Evolutionary conservation across 2,888 invertebrate genomes (phyloP).

Genomic region (Ligdia adustata): DNA sequence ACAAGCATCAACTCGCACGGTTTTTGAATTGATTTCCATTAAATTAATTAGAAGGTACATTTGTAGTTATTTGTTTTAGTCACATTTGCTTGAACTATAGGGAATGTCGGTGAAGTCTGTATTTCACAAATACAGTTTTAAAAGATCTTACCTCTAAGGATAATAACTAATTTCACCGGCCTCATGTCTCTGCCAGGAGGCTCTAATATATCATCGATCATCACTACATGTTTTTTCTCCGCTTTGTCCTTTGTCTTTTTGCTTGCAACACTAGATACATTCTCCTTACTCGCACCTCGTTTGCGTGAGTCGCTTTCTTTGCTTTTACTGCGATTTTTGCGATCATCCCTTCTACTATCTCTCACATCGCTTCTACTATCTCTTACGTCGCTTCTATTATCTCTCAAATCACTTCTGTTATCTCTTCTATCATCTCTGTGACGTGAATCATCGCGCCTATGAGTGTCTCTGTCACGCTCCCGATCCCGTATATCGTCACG

Average conservation of each 20-base stretch:
- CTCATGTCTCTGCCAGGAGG: conserved; percentile 91
- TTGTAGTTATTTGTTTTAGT: no score
- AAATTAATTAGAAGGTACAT: no score
- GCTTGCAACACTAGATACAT: conserved; percentile 47
- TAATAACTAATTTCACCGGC: conserved; percentile 92
- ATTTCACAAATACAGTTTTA: no score
- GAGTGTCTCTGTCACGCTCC: conserved; percentile 45
- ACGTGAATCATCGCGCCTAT: conserved; percentile 31
- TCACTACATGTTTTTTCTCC: conserved; percentile 69
- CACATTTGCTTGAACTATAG: no score
- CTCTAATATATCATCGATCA: conserved; percentile 93
- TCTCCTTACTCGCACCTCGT: conserved; percentile 64
- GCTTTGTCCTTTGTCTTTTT: conserved; percentile 54
- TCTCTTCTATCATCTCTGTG: conserved; percentile 40
- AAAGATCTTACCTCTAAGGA: conserved; percentile 87
- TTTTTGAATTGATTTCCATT: no score
- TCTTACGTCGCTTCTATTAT: conserved; percentile 41
- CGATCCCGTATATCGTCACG: conserved; percentile 35
- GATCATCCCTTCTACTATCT: conserved; percentile 49
- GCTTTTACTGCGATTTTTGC: conserved; percentile 56
- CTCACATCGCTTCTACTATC: conserved; percentile 35
- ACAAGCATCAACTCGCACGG: no score
- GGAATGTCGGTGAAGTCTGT: no score
- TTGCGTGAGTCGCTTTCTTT: conserved; percentile 65
- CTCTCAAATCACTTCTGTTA: conserved; percentile 27